A percentile compares a stretch with the other conserved stretches of the same genome.
Evolutionary conservation across 2,888 invertebrate species (phyloP).

Genomic region (Conus canariensis): DNA sequence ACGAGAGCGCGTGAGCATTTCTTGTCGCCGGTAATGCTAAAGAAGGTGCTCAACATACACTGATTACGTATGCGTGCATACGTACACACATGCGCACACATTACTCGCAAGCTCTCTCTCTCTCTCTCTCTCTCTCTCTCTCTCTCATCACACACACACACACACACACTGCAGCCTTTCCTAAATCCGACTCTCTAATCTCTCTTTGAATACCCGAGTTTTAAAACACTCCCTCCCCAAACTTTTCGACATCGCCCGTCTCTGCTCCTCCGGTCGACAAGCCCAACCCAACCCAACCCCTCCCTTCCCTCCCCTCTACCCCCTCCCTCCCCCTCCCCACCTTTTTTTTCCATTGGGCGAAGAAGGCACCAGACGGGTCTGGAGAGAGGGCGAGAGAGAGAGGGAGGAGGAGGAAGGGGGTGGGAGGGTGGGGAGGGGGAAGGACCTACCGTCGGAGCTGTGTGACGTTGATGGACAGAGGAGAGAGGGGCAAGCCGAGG

Average conservation of each 20-base stretch:
- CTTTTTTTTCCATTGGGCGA: background rate
- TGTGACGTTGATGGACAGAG: constrained; percentile 41
- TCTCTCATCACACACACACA: background rate
- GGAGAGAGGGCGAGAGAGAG: background rate
- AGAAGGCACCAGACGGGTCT: background rate
- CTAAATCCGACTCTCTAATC: background rate
- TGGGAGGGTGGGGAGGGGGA: background rate
- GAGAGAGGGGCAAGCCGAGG: constrained; percentile 39
- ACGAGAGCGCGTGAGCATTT: background rate
- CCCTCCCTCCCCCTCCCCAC: background rate
- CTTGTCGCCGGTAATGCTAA: background rate
- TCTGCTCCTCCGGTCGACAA: background rate
- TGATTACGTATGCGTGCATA: too few species aligned
- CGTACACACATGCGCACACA: background rate
- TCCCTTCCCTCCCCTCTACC: background rate
- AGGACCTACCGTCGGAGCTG: background rate
- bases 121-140: constrained; percentile 8
- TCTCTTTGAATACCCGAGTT: background rate
- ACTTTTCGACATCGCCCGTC: background rate
- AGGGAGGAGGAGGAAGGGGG: too few species aligned
- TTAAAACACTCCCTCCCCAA: background rate
- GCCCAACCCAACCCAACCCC: background rate
- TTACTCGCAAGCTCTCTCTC: background rate
- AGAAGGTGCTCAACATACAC: too few species aligned
- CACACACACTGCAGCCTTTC: background rate